These are phyloP conservation scores for Eonycteris spelaea DNA, from an alignment of 2,113 vertebrate genomes.

Conservation along the genomic window DNA sequence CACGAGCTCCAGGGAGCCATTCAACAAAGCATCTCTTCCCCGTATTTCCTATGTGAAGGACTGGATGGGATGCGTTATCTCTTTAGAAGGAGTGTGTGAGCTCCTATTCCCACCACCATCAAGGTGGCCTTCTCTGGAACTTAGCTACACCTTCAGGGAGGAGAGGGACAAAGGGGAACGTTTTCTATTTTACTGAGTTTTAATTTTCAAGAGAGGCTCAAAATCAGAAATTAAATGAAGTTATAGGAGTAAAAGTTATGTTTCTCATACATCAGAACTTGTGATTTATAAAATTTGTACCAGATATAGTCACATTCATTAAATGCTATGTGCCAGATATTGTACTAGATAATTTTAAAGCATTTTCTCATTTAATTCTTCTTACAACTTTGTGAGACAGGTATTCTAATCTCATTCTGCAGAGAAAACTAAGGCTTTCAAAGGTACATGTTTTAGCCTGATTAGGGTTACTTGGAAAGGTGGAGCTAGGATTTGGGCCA, in stretches of 20 bases:
- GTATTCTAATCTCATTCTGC: background rate
- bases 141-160: background rate
- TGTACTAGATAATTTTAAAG: background rate
- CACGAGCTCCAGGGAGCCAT: background rate
- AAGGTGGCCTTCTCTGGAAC: background rate
- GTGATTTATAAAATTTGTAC: constrained; percentile 11
- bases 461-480: background rate
- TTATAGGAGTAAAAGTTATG: background rate
- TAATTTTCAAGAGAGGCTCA: constrained; percentile 15
- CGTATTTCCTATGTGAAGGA: background rate
- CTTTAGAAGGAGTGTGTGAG: background rate
- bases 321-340: background rate
- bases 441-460: background rate
- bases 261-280: background rate
- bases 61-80: background rate
- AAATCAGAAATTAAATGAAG: background rate
- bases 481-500: background rate
- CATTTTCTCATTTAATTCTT: constrained; percentile 43
- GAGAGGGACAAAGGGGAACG: background rate
- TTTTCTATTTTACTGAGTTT: background rate
- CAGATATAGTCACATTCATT: background rate
- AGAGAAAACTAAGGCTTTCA: background rate
- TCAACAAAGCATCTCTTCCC: background rate
- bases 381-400: background rate
- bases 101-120: background rate